Evolutionary conservation across 2,888 invertebrate species (phyloP).

Genomic region (Drosophila eohydei): DNA sequence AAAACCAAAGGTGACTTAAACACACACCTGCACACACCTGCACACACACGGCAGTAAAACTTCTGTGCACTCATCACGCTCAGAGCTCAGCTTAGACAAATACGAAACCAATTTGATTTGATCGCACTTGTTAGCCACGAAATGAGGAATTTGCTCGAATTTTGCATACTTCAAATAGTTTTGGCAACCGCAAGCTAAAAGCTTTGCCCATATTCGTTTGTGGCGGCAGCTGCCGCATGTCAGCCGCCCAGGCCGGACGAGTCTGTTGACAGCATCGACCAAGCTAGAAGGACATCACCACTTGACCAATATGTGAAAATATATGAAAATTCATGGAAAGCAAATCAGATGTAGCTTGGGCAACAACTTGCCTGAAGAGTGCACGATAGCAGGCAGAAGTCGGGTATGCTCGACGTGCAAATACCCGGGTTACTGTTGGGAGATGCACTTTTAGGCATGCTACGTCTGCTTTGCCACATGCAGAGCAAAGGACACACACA

Average conservation of each 20-base stretch:
- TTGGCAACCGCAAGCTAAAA: conserved; percentile 17
- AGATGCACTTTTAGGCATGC: too few species aligned
- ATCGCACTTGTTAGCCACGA: conserved; percentile 44
- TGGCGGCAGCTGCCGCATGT: conserved; percentile 16
- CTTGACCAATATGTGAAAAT: too few species aligned
- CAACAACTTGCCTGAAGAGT: too few species aligned
- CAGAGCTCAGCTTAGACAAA: conserved; percentile 17
- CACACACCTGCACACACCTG: too few species aligned
- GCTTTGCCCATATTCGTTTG: conserved; percentile 6
- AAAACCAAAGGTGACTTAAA: conserved; percentile 18
- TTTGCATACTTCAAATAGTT: conserved; percentile 32
- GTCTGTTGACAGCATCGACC: background rate
- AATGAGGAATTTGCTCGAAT: conserved; percentile 7
- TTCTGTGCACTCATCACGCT: conserved; percentile 12
- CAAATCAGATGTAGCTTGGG: too few species aligned
- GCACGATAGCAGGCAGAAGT: too few species aligned
- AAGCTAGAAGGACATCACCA: background rate
- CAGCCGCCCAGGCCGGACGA: background rate
- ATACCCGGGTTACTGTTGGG: too few species aligned
- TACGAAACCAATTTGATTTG: conserved; percentile 44
- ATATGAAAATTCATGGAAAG: too few species aligned
- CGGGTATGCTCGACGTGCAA: too few species aligned
- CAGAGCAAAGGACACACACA: too few species aligned
- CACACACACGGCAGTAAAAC: background rate
- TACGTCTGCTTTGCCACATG: too few species aligned